Conservation (phyloP, 2,113 vertebrate species). For the Martes martes region DNA sequence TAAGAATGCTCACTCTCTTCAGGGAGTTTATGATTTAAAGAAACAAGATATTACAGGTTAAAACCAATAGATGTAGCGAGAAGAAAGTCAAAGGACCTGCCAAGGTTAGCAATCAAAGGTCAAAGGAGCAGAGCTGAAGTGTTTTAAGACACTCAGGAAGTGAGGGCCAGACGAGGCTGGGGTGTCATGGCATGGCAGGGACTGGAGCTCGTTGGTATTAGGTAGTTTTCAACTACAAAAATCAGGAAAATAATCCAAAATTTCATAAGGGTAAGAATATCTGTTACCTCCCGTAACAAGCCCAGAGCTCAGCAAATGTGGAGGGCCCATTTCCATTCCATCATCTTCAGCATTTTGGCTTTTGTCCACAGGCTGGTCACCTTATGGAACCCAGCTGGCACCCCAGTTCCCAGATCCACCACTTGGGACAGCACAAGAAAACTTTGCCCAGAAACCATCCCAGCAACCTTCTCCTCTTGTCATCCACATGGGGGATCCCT, state of each 20-base stretch:
- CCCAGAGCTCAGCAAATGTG: background rate
- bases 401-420: background rate
- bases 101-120: background rate
- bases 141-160: background rate
- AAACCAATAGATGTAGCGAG: background rate
- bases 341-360: background rate
- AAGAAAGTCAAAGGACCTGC: background rate
- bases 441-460: background rate
- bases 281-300: background rate
- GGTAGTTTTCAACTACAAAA: background rate
- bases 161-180: background rate
- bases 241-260: background rate
- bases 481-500: background rate
- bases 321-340: background rate
- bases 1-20: background rate
- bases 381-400: background rate
- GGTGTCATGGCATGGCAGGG: background rate
- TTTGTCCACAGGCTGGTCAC: background rate
- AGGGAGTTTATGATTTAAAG: constrained; percentile 18
- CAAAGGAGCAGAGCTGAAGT: background rate
- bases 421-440: background rate
- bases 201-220: background rate
- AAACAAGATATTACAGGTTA: background rate
- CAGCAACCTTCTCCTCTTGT: background rate
- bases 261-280: background rate